A percentile compares a stretch with the other conserved stretches of the same genome.
phyloP scores from a whole-genome alignment of 1,140 invertebrate species.

The Pteromalus puparum region DNA sequence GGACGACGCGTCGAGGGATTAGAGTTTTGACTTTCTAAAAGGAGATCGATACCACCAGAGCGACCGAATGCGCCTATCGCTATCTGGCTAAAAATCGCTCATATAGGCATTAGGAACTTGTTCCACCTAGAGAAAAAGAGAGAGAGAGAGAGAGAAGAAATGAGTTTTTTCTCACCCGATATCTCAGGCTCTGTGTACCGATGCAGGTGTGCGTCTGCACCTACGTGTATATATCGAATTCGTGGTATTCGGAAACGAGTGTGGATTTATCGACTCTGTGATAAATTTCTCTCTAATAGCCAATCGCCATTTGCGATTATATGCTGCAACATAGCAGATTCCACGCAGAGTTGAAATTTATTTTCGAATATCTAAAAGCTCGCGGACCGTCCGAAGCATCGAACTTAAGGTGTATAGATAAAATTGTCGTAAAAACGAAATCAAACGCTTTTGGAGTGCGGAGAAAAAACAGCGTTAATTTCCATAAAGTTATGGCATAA shows the following conservation, averaged over 20 bases:
- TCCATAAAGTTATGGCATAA: background rate
- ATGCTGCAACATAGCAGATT: background rate
- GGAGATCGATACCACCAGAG: slow-evolving; percentile 30
- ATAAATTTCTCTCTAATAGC: slow-evolving; percentile 6
- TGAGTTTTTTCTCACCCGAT: background rate
- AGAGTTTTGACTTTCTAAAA: slow-evolving; percentile 48
- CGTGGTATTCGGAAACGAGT: background rate
- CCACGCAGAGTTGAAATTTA: slow-evolving; percentile 17
- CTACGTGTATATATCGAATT: too few species aligned
- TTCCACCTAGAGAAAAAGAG: background rate
- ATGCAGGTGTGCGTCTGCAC: too few species aligned
- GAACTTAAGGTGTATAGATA: background rate
- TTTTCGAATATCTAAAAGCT: slow-evolving; percentile 37
- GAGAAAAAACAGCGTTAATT: slow-evolving; percentile 13
- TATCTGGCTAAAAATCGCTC: slow-evolving; percentile 17
- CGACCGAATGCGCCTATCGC: slow-evolving; percentile 18
- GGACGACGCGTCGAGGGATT: slow-evolving; percentile 32
- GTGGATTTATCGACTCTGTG: background rate
- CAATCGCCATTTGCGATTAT: background rate
- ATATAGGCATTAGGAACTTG: slow-evolving; percentile 26
- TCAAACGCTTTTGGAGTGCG: background rate
- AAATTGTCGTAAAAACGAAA: slow-evolving; percentile 36
- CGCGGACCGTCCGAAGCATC: background rate
- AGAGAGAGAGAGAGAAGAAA: background rate
- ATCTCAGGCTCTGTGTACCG: too few species aligned